Conservation (phyloP, 2,113 vertebrate species). For the Upupa epops region DNA sequence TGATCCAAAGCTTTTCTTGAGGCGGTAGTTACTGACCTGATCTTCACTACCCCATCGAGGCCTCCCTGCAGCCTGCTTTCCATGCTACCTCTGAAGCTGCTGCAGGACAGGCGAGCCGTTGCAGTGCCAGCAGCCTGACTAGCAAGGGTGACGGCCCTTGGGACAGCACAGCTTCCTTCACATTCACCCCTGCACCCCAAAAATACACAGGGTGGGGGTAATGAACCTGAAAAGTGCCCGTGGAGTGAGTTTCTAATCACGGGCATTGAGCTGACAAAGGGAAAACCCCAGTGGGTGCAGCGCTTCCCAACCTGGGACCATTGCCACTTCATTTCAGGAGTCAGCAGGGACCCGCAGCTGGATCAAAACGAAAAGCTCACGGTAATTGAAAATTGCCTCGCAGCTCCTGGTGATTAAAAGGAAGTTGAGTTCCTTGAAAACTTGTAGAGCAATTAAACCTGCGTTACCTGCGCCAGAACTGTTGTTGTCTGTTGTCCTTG, state of each 20-base stretch:
- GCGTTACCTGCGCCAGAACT: constrained; percentile 67
- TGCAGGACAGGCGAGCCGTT: constrained; percentile 54
- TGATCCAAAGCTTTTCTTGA: constrained; percentile 57
- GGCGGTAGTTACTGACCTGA: constrained; percentile 64
- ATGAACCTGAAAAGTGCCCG: constrained; percentile 72
- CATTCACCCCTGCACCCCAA: constrained; percentile 46
- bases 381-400: constrained; percentile 80
- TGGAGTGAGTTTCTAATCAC: constrained; percentile 76
- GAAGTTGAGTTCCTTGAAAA: constrained; percentile 73
- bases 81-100: constrained; percentile 64
- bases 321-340: constrained; percentile 78
- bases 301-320: constrained; percentile 79
- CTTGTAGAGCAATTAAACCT: constrained; percentile 75
- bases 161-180: constrained; percentile 49
- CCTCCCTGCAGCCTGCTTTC: constrained; percentile 50
- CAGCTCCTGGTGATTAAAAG: constrained; percentile 80
- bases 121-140: constrained; percentile 64
- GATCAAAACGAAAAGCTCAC: constrained; percentile 79
- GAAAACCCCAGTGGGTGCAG: constrained; percentile 75
- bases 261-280: constrained; percentile 77
- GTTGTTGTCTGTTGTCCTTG: constrained; percentile 67
- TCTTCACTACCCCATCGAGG: constrained; percentile 57
- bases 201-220: constrained; percentile 60
- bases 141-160: constrained; percentile 43
- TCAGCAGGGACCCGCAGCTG: constrained; percentile 80